phyloP scores from a whole-genome alignment of 2,888 invertebrate species.

The Allygus modestus region DNA sequence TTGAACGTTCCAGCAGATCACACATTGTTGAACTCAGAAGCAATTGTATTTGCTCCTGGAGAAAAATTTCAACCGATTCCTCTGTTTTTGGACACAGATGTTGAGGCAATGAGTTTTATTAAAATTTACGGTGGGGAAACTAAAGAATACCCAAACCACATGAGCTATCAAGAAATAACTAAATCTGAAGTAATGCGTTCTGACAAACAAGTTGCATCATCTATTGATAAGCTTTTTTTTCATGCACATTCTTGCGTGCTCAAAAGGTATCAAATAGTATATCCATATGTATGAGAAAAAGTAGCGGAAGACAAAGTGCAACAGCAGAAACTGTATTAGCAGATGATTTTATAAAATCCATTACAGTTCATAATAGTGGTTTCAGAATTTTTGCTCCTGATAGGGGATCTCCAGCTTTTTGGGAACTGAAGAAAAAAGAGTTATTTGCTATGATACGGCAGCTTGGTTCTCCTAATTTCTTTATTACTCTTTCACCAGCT shows the following conservation, averaged over 20 bases:
- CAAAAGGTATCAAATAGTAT: conserved; percentile 20
- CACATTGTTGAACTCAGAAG: conserved; percentile 12
- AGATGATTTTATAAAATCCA: background rate
- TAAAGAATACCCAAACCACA: conserved; percentile 41
- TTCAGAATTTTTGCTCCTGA: conserved; percentile 41
- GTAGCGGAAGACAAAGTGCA: conserved; percentile 26
- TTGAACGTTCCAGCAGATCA: conserved; percentile 27
- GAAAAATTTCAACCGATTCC: conserved; percentile 59
- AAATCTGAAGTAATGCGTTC: conserved; percentile 62
- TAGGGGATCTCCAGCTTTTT: conserved; percentile 67
- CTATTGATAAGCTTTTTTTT: background rate
- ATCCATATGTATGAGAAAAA: conserved; percentile 50
- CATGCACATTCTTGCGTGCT: background rate
- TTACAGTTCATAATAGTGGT: conserved; percentile 17
- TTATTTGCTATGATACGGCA: conserved; percentile 68
- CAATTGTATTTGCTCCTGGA: conserved; percentile 61
- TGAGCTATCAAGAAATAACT: conserved; percentile 52
- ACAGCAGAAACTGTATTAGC: conserved; percentile 5
- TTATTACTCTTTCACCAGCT: conserved; percentile 67
- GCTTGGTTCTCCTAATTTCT: conserved; percentile 67
- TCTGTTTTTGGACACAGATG: conserved; percentile 43
- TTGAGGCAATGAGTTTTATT: conserved; percentile 61
- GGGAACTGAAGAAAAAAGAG: conserved; percentile 69
- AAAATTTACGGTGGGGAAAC: conserved; percentile 61
- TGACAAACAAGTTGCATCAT: conserved; percentile 22